Conservation (phyloP, 1,140 invertebrate species). For the Temnothorax nylanderi region DNA sequence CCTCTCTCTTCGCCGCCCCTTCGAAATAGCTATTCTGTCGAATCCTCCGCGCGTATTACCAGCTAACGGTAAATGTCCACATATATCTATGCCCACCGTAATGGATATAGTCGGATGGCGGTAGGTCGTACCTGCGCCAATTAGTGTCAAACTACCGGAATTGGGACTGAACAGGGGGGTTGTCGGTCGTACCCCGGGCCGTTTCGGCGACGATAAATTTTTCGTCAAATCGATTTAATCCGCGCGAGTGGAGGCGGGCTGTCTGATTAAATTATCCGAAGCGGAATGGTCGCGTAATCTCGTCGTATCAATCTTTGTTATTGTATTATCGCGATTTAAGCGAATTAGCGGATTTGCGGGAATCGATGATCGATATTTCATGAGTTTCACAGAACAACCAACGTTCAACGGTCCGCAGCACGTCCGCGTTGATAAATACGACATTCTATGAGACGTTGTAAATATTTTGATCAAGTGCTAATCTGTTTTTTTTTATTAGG, state of each 20-base stretch:
- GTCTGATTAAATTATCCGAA: conserved; percentile 56
- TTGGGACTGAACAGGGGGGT: conserved; percentile 37
- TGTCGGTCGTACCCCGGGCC: background rate
- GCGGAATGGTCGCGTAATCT: conserved; percentile 37
- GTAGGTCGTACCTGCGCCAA: conserved; percentile 49
- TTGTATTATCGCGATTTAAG: conserved; percentile 47
- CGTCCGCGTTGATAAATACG: background rate
- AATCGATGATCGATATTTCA: conserved; percentile 31
- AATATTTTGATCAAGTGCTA: background rate
- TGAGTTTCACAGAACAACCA: background rate
- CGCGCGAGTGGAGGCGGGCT: conserved; percentile 14
- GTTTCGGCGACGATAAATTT: conserved; percentile 55
- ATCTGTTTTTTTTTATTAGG: background rate
- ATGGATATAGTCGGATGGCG: conserved; percentile 51
- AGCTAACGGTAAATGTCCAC: conserved; percentile 53
- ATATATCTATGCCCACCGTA: conserved; percentile 48
- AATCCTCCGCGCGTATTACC: conserved; percentile 57
- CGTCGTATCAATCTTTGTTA: conserved; percentile 60
- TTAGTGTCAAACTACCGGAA: conserved; percentile 61
- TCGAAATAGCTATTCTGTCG: conserved; percentile 56
- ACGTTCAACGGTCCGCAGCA: background rate
- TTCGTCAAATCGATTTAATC: conserved; percentile 53
- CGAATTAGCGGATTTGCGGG: conserved; percentile 21
- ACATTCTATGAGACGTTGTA: background rate
- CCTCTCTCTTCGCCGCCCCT: background rate